Evolutionary conservation across 2,888 invertebrate species (phyloP).

Genomic region (Chymomyza caudatula): DNA sequence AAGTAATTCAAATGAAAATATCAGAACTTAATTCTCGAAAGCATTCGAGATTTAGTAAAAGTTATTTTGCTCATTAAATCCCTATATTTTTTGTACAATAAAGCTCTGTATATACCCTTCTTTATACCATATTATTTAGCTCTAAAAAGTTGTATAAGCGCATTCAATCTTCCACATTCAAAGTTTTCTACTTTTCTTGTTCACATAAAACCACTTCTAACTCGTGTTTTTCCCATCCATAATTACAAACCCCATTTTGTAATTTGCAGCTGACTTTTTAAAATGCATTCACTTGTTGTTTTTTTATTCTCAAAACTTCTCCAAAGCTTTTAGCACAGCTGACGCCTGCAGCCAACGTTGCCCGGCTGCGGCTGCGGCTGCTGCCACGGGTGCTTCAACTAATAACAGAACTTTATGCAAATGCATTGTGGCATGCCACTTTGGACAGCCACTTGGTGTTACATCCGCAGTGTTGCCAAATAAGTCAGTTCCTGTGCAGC

Average conservation of each 20-base stretch:
- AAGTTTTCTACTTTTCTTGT: neutral
- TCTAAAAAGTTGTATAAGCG: no score
- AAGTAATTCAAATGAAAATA: no score
- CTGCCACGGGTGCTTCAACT: conserved; percentile 44
- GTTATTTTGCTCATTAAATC: no score
- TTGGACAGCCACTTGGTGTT: conserved; percentile 1
- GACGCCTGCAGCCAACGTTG: conserved; percentile 19
- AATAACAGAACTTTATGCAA: conserved; percentile 70
- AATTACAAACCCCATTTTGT: neutral
- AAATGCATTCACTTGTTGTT: neutral
- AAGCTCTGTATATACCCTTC: neutral
- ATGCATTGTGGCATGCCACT: conserved; percentile 36
- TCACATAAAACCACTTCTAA: neutral
- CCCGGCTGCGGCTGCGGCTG: neutral
- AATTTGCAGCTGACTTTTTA: neutral
- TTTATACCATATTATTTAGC: neutral
- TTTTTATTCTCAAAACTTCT: conserved; percentile 28
- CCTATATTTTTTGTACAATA: neutral
- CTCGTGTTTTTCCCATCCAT: neutral
- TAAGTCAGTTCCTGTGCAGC: conserved; percentile 44
- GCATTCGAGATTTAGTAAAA: no score
- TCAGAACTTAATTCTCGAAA: no score
- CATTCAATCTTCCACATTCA: neutral
- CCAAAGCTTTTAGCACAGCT: conserved; percentile 59
- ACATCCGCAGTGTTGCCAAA: conserved; percentile 36